These are phyloP conservation scores for Noturus placidus DNA, from an alignment of 2,113 vertebrate species.

Conservation along the genomic window DNA sequence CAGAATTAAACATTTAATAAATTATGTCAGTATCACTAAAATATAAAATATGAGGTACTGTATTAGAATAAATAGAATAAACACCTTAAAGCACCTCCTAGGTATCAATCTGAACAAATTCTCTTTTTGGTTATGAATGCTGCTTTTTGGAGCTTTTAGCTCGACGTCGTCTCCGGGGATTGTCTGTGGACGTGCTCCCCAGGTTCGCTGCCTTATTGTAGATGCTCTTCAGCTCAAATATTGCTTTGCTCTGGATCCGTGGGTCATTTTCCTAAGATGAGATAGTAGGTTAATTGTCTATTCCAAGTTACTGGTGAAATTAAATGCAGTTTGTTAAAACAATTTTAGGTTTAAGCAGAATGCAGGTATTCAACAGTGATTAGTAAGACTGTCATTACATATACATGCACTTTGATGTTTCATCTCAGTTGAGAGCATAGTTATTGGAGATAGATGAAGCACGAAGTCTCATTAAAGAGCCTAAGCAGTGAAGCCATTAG, in stretches of 20 bases:
- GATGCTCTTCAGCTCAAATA: constrained; percentile 39
- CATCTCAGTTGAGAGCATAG: not conserved
- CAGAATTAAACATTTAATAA: constrained; percentile 39
- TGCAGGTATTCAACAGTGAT: not conserved
- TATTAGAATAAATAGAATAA: constrained; percentile 22
- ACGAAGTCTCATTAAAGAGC: not conserved
- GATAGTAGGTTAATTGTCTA: not conserved
- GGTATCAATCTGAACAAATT: constrained; percentile 18
- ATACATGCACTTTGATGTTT: not conserved
- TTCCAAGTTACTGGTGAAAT: not conserved
- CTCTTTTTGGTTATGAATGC: not conserved
- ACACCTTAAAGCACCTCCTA: not conserved
- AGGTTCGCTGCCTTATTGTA: constrained; percentile 35
- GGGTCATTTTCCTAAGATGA: constrained; percentile 45
- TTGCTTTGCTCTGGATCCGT: constrained; percentile 44
- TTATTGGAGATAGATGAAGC: not conserved
- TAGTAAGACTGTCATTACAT: not conserved
- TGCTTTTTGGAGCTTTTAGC: constrained; percentile 24
- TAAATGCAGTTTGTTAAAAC: not conserved
- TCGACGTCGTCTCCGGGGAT: constrained; percentile 38
- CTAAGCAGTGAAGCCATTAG: not conserved
- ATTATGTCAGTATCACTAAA: constrained; percentile 35
- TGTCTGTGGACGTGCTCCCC: constrained; percentile 18
- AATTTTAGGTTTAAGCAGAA: not conserved
- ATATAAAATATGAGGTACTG: not conserved